A percentile compares a stretch with the other conserved stretches of the same genome.
Conservation (phyloP, 2,888 invertebrate genomes). For the Cephus rjabovi region DNA sequence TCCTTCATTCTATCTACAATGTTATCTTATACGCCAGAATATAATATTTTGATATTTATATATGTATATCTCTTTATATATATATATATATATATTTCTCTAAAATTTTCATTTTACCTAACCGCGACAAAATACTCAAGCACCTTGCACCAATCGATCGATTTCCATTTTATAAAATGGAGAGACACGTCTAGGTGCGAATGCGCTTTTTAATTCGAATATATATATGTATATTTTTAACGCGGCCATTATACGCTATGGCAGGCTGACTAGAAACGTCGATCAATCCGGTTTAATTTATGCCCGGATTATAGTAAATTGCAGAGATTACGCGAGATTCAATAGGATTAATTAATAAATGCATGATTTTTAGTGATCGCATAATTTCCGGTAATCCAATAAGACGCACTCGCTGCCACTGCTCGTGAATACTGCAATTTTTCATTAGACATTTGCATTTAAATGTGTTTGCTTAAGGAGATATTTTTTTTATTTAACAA, state of each 20-base stretch:
- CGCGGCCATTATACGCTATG: background rate
- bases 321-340: background rate
- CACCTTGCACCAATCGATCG: background rate
- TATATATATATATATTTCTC: background rate
- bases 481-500: background rate
- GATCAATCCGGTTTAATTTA: background rate
- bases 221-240: background rate
- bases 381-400: background rate
- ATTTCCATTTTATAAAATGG: background rate
- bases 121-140: background rate
- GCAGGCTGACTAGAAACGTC: background rate
- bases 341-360: constrained; percentile 1
- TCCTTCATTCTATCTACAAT: constrained; percentile 1
- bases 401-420: background rate
- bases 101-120: background rate
- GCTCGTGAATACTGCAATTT: background rate
- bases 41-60: constrained; percentile 2
- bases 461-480: background rate
- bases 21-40: background rate
- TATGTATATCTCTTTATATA: background rate
- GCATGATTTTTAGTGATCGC: background rate
- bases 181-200: background rate
- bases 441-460: background rate
- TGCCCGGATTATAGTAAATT: background rate
- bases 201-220: background rate